Percentiles rank a stretch among this genome's conserved stretches.
Evolutionary conservation across 2,797 vertebrate species (phyloP).

Genomic region (Eospalax fontanierii): DNA sequence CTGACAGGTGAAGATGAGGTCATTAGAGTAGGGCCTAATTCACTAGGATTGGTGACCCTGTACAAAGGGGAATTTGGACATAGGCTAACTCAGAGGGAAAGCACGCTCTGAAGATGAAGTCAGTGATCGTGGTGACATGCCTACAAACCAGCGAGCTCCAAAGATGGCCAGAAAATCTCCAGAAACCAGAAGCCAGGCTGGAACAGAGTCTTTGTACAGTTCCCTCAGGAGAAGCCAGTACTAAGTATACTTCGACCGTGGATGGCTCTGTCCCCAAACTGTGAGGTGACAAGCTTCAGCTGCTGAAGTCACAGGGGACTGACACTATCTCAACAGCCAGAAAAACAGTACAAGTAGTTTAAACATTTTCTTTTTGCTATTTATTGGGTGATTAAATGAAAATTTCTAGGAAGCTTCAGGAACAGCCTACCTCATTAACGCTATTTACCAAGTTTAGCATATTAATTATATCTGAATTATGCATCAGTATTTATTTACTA

Average conservation of each 20-base stretch:
- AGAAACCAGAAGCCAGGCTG: not conserved
- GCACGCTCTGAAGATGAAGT: not conserved
- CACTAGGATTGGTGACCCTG: not conserved
- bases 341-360: not conserved
- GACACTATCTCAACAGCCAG: not conserved
- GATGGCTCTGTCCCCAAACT: accelerated
- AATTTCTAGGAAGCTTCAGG: slow-evolving; percentile 61
- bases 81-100: not conserved
- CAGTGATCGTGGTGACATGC: not conserved
- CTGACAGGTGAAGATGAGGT: not conserved
- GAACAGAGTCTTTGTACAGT: accelerated
- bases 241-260: accelerated
- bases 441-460: slow-evolving; percentile 73
- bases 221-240: not conserved
- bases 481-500: slow-evolving; percentile 76
- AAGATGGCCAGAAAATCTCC: not conserved
- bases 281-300: not conserved
- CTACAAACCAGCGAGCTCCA: too few species aligned
- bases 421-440: slow-evolving; percentile 78
- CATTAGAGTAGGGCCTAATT: not conserved
- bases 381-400: slow-evolving; percentile 68
- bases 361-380: not conserved
- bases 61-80: not conserved
- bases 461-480: slow-evolving; percentile 79
- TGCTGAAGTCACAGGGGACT: not conserved